Conservation (phyloP, 2,888 invertebrate genomes). For the Onchidella celtica region DNA sequence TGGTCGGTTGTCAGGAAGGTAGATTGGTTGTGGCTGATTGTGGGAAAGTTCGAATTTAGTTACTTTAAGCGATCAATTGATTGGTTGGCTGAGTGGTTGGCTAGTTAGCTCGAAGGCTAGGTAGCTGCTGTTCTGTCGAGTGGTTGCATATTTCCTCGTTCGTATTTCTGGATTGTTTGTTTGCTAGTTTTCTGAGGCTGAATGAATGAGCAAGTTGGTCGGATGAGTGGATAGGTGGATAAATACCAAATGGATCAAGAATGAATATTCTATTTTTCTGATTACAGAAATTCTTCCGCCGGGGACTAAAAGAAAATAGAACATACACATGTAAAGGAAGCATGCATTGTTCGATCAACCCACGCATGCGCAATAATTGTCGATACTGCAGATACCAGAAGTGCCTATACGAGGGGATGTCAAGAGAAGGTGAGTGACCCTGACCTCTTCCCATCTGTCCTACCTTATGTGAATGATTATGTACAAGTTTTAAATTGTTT, state of each 20-base stretch:
- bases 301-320: constrained; percentile 74
- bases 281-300: constrained; percentile 78
- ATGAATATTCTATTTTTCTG: not conserved
- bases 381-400: constrained; percentile 77
- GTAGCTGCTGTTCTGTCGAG: no score
- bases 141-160: no score
- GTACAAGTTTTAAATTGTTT: no score
- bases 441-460: no score
- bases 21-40: no score
- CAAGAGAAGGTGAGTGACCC: constrained; percentile 70
- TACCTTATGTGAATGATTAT: no score
- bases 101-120: no score
- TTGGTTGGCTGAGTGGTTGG: not conserved
- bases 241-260: not conserved
- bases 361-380: constrained; percentile 77
- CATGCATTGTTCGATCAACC: constrained; percentile 74
- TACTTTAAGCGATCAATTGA: not conserved
- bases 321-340: constrained; percentile 73
- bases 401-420: constrained; percentile 78
- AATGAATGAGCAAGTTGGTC: no score
- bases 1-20: not conserved
- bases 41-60: no score
- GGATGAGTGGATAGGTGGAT: not conserved
- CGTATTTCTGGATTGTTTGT: no score
- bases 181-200: no score